Evolutionary conservation across 2,113 vertebrate genomes (phyloP).

Genomic region (Xiphophorus couchianus): DNA sequence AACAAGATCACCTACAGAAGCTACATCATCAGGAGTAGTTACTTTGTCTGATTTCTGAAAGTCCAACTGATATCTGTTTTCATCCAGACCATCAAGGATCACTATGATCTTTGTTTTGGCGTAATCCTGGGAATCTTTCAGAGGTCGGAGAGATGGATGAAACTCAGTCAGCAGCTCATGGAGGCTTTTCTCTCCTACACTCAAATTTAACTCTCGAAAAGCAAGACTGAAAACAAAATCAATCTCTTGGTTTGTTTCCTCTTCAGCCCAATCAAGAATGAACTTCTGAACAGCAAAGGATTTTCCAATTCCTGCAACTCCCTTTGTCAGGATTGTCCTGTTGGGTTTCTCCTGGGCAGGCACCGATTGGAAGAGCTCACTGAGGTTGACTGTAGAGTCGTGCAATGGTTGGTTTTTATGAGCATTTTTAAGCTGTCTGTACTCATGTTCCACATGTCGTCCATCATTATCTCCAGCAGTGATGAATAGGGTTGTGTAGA

Average conservation of each 20-base stretch:
- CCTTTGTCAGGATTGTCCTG: constrained; percentile 45
- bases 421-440: background rate
- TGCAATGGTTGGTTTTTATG: fast-evolving
- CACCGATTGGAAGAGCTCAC: constrained; percentile 24
- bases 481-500: constrained; percentile 37
- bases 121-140: constrained; percentile 13
- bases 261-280: constrained; percentile 55
- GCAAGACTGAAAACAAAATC: constrained; percentile 60
- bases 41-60: constrained; percentile 2
- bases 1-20: constrained; percentile 36
- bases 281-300: constrained; percentile 55
- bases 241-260: background rate
- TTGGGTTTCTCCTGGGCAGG: background rate
- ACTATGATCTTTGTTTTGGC: background rate
- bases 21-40: constrained; percentile 19
- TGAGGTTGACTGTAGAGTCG: background rate
- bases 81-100: constrained; percentile 70
- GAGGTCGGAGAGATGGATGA: background rate
- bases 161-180: constrained; percentile 40
- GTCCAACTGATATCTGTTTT: constrained; percentile 51
- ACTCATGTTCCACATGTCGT: background rate
- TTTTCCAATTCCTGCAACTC: constrained; percentile 59
- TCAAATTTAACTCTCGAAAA: constrained; percentile 59
- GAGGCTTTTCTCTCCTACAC: constrained; percentile 24
- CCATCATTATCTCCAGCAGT: constrained; percentile 5